These are phyloP conservation scores for Serranus cabrilla DNA, from an alignment of 2,797 vertebrate genomes.

Conservation along the genomic window DNA sequence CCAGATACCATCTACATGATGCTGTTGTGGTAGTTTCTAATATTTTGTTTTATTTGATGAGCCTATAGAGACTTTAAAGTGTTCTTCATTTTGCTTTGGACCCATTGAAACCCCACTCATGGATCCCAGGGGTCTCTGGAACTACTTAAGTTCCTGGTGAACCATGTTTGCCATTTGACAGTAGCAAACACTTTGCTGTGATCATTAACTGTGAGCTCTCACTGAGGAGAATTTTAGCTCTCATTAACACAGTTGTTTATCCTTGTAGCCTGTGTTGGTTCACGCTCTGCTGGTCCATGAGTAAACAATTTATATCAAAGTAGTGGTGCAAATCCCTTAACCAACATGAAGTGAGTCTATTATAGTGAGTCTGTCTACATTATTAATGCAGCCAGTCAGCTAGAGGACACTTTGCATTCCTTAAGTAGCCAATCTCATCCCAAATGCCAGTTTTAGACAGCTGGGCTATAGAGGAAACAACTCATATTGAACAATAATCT, in stretches of 20 bases:
- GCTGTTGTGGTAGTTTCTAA: neutral
- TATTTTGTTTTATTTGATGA: neutral
- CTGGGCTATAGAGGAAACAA: neutral
- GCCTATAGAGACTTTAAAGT: neutral
- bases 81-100: neutral
- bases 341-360: slow-evolving; percentile 9
- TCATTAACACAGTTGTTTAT: slow-evolving; percentile 25
- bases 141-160: neutral
- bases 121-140: slow-evolving; percentile 4
- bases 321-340: slow-evolving; percentile 11
- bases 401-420: slow-evolving; percentile 3
- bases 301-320: slow-evolving; percentile 3
- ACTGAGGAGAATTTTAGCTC: slow-evolving; percentile 14
- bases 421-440: slow-evolving; percentile 1
- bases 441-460: neutral
- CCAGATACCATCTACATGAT: neutral
- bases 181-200: neutral
- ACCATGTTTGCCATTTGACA: neutral
- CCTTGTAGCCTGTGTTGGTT: slow-evolving; percentile 21
- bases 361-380: neutral
- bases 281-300: slow-evolving; percentile 19
- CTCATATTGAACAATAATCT: neutral
- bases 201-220: slow-evolving; percentile 5
- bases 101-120: neutral
- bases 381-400: slow-evolving; percentile 21